These are phyloP conservation scores for Lamellibrachia columna DNA, from an alignment of 2,888 invertebrate genomes.

Conservation along the genomic window DNA sequence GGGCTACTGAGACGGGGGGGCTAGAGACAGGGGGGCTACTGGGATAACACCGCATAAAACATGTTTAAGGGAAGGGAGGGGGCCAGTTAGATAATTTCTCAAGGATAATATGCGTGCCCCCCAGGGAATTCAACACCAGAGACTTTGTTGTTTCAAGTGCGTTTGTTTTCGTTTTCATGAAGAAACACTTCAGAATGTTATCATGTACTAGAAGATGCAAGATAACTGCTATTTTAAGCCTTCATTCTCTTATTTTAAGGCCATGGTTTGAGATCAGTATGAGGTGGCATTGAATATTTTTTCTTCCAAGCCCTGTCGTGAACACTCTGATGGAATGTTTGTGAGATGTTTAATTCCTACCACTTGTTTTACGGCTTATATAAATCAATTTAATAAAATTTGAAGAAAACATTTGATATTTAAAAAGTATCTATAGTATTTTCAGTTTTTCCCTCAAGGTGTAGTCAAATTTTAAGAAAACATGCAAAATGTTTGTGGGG, in stretches of 20 bases:
- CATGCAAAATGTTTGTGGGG: neutral
- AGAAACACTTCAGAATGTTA: neutral
- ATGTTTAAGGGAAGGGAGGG: too few species aligned
- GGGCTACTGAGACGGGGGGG: too few species aligned
- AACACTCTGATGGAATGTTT: neutral
- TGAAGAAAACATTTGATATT: neutral
- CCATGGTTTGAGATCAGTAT: neutral
- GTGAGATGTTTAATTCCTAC: neutral
- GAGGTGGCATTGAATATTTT: neutral
- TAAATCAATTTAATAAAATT: neutral
- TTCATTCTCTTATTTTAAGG: neutral
- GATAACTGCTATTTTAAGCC: neutral
- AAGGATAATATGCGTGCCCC: too few species aligned
- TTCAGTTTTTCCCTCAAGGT: neutral
- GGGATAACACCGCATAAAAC: too few species aligned
- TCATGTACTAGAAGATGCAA: neutral
- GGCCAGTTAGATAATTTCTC: too few species aligned
- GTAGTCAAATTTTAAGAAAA: neutral
- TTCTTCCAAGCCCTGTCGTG: neutral
- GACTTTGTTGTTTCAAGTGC: neutral
- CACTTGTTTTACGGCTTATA: too few species aligned
- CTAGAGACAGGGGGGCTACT: too few species aligned
- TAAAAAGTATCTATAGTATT: neutral
- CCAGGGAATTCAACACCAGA: neutral
- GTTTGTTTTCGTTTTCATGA: neutral